These are phyloP conservation scores for Mesembrinibis cayennensis DNA, from an alignment of 2,113 vertebrate species.

Conservation along the genomic window DNA sequence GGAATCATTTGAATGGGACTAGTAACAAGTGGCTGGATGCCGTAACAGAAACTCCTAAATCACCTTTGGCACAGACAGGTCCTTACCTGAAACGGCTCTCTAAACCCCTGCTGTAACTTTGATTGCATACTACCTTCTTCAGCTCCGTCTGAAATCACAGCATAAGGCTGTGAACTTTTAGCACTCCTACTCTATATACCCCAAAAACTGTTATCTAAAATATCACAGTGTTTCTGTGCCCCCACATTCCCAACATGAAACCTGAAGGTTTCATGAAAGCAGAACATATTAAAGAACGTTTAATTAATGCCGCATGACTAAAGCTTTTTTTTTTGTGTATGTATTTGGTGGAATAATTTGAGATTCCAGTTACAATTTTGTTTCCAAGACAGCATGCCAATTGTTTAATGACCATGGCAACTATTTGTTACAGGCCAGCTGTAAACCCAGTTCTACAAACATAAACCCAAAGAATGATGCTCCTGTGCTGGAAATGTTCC, in stretches of 20 bases:
- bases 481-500: neutral
- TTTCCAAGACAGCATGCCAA: neutral
- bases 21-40: neutral
- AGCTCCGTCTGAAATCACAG: neutral
- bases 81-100: neutral
- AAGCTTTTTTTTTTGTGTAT: neutral
- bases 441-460: neutral
- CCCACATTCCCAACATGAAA: neutral
- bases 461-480: neutral
- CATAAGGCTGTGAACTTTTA: neutral
- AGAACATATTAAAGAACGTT: neutral
- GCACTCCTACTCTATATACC: neutral
- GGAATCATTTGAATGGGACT: neutral
- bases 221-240: neutral
- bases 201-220: neutral
- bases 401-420: neutral
- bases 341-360: neutral
- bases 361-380: neutral
- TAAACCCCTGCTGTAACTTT: neutral
- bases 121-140: neutral
- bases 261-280: neutral
- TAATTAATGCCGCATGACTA: neutral
- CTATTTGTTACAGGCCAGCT: neutral
- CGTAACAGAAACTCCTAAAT: neutral
- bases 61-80: neutral